Percentiles rank a stretch among this genome's conserved stretches.
phyloP scores from a whole-genome alignment of 1,140 invertebrate species.

The Drosophila busckii region DNA sequence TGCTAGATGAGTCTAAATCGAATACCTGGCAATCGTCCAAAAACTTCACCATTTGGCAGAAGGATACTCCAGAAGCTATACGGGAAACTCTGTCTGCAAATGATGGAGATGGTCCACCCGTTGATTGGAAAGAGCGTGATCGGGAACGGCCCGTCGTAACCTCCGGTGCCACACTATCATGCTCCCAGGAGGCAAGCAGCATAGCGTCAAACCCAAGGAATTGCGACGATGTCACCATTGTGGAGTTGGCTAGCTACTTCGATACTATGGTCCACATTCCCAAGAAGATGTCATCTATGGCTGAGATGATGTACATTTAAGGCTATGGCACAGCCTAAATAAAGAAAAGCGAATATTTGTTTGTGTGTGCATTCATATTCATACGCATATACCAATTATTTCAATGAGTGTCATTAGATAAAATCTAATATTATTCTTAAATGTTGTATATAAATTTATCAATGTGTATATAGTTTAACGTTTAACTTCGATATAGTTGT shows the following conservation, averaged over 20 bases:
- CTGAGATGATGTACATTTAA: slow-evolving; percentile 97
- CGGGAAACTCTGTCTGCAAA: neutral
- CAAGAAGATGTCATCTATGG: slow-evolving; percentile 97
- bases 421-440: slow-evolving; percentile 5
- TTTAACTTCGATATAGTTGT: slow-evolving; percentile 2
- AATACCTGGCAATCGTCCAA: slow-evolving; percentile 18
- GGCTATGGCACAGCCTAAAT: neutral
- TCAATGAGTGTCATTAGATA: slow-evolving; percentile 24
- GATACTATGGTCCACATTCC: slow-evolving; percentile 96
- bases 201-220: slow-evolving; percentile 79
- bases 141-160: slow-evolving; percentile 30
- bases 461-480: neutral
- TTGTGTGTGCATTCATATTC: slow-evolving; percentile 6
- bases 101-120: too few species aligned
- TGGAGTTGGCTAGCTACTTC: slow-evolving; percentile 95
- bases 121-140: neutral
- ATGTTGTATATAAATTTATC: slow-evolving; percentile 3
- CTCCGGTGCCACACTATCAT: slow-evolving; percentile 68
- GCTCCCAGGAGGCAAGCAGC: slow-evolving; percentile 84
- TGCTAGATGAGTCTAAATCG: slow-evolving; percentile 45
- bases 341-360: slow-evolving; percentile 1
- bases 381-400: slow-evolving; percentile 3
- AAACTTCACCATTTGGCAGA: slow-evolving; percentile 44
- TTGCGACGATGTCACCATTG: slow-evolving; percentile 89
- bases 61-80: neutral